Evolutionary conservation across 92 coral and sea anemone species (phyloP).

Genomic region (Palythoa heliodiscus): DNA sequence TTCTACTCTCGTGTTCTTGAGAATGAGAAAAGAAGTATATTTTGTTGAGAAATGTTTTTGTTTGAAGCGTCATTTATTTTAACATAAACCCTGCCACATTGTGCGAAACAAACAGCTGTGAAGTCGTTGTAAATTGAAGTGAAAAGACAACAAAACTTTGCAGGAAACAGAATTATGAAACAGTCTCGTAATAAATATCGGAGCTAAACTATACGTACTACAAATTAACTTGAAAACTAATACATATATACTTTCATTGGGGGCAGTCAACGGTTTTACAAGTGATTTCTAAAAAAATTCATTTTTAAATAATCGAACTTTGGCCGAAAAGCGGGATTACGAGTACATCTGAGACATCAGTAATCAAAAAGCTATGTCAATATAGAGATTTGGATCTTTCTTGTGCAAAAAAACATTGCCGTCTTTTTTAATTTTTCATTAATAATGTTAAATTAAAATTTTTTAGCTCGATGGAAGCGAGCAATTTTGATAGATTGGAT

Average conservation of each 20-base stretch:
- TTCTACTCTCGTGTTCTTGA: slow-evolving; percentile 27
- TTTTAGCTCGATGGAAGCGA: too few relatives aligned
- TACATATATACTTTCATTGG: not conserved
- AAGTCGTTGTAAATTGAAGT: slow-evolving; percentile 17
- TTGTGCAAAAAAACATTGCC: too few relatives aligned
- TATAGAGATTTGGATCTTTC: too few relatives aligned
- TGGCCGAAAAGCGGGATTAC: too few relatives aligned
- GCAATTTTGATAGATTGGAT: too few relatives aligned
- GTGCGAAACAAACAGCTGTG: slow-evolving; percentile 42
- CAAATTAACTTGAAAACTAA: slow-evolving; percentile 20
- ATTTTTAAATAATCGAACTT: too few relatives aligned
- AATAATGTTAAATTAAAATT: too few relatives aligned
- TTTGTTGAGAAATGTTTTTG: slow-evolving; percentile 23
- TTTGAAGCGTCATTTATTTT: slow-evolving; percentile 36
- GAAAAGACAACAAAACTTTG: slow-evolving; percentile 2
- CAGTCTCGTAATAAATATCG: slow-evolving; percentile 1
- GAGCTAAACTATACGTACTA: not conserved
- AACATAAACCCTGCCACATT: slow-evolving; percentile 18
- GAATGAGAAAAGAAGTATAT: slow-evolving; percentile 11
- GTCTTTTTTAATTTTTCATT: too few relatives aligned
- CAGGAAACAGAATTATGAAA: slow-evolving; percentile 35
- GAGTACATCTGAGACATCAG: not conserved
- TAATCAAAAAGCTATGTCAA: not conserved
- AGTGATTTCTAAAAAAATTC: not conserved
- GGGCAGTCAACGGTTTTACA: not conserved